Base-by-base conservation (phyloP, 1,140 invertebrate species). In the Rhopalosiphum maidis region DNA sequence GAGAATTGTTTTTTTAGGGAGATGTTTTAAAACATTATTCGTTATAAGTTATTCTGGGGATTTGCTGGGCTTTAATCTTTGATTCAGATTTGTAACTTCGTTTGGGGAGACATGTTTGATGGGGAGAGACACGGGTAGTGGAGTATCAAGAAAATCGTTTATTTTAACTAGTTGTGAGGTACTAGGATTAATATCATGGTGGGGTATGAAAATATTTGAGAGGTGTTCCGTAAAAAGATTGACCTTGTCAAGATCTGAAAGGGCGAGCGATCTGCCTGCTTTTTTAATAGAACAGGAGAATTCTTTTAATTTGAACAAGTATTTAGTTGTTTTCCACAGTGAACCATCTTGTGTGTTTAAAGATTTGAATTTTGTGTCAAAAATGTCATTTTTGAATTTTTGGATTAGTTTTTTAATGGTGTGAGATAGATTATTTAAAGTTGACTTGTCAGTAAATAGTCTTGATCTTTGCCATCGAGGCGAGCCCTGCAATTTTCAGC, bases 1-100 rank as follows among this genome's bases (percentile, higher is more conserved):
- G 6, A 90, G 0, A 54, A 93, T 86, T 48, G 46, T 86, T 90
- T 90, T 93, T 87, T 88, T 87, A 9, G 86, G 54, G 22, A 93
- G 51, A 30, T 93, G 46, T 55, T 93, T 85, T 30, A 93, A 23
- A 25, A 85, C 43, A 22, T 85, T 85, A 7, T 85, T 43, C 6
- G 41, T 37, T 37, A 37, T 41, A 83, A 37, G 35, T 37, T 18
- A 35, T 85, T 41, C 83, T 7, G 83, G 83, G 22, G 0, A 85
- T 43, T 85, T 83, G 22, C 41, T 83, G 82, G 82, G 35, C 35
- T 41, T 41, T 0, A 83, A 41, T 43, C 8, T 85, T 85, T 85
- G 83, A 23, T 43, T 43, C 21, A 25, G 3, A 25, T 43, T 43
- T 43, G 37, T 22, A 43, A 85, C 15, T 85, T 85, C 37, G 25